Evolutionary conservation across 2,113 vertebrate species (phyloP).

Genomic region (Verasper variegatus): DNA sequence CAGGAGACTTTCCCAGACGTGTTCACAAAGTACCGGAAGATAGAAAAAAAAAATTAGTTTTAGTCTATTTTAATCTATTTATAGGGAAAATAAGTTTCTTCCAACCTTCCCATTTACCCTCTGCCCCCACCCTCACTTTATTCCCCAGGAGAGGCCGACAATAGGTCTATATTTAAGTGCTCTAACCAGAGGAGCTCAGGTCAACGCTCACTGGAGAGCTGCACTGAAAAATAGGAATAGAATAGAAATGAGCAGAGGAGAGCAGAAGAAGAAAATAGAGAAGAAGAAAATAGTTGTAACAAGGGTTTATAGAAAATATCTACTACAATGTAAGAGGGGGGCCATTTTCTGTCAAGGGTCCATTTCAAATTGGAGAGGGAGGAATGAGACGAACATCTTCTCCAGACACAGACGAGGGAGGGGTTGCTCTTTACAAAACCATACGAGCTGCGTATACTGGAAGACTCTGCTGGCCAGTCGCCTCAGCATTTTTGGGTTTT

Average conservation of each 20-base stretch:
- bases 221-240: conserved; percentile 40
- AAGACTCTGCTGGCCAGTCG: neutral
- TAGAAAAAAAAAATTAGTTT: neutral
- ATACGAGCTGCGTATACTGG: neutral
- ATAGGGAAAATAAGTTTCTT: neutral
- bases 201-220: conserved; percentile 61
- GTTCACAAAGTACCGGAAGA: too few relatives aligned
- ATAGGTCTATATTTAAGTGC: conserved; percentile 67
- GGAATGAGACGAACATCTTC: conserved; percentile 8
- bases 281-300: neutral
- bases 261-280: neutral
- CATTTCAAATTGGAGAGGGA: conserved; percentile 24
- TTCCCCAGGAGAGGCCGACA: conserved; percentile 57
- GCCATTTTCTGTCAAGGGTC: conserved; percentile 25
- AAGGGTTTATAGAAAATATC: conserved; percentile 1
- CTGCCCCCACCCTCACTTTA: conserved; percentile 16
- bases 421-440: neutral
- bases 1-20: too few relatives aligned
- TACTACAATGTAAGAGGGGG: neutral
- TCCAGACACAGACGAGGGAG: conserved; percentile 4
- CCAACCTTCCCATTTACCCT: neutral
- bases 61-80: neutral
- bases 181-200: conserved; percentile 58
- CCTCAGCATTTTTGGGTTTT: conserved; percentile 54
- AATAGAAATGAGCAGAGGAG: conserved; percentile 7